A percentile compares a stretch with the other conserved stretches of the same genome.
These are phyloP conservation scores for Andrena praecox DNA, from an alignment of 2,888 invertebrate species.

Conservation along the genomic window DNA sequence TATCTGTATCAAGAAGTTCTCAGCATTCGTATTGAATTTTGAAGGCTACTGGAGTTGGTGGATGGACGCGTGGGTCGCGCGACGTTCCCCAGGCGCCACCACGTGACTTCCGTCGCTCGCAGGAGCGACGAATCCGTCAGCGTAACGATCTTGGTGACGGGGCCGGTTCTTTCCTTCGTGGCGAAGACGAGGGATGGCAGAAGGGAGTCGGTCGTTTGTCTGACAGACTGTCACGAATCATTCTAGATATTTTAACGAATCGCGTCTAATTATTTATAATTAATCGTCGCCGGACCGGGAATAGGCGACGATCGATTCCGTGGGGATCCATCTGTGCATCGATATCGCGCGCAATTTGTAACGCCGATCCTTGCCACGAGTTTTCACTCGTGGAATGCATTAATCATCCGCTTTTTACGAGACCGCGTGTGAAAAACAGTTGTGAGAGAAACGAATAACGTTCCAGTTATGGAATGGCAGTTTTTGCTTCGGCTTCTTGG, in stretches of 20 bases:
- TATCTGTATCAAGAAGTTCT: too few species aligned
- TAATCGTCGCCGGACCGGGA: conserved; percentile 67
- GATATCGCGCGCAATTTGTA: conserved; percentile 65
- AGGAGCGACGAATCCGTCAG: conserved; percentile 78
- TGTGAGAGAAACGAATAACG: conserved; percentile 4
- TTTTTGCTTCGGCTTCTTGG: neutral
- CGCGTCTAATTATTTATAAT: conserved; percentile 82
- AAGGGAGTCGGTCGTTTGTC: conserved; percentile 69
- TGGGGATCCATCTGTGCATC: conserved; percentile 28
- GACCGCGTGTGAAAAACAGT: conserved; percentile 28
- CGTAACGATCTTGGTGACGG: conserved; percentile 84
- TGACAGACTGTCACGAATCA: conserved; percentile 63
- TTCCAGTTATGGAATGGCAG: neutral
- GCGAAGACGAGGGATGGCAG: conserved; percentile 61
- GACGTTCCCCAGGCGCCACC: conserved; percentile 60
- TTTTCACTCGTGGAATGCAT: conserved; percentile 35
- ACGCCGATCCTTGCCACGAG: conserved; percentile 57
- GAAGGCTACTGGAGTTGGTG: neutral
- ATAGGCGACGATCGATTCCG: conserved; percentile 50
- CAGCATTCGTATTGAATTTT: too few species aligned
- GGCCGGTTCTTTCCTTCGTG: conserved; percentile 77
- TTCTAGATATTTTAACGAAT: conserved; percentile 80
- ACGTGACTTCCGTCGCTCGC: conserved; percentile 76
- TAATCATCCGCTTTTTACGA: conserved; percentile 47
- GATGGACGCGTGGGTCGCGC: conserved; percentile 1